Conservation (phyloP, 1,140 invertebrate genomes). For the Capitella teleta region DNA sequence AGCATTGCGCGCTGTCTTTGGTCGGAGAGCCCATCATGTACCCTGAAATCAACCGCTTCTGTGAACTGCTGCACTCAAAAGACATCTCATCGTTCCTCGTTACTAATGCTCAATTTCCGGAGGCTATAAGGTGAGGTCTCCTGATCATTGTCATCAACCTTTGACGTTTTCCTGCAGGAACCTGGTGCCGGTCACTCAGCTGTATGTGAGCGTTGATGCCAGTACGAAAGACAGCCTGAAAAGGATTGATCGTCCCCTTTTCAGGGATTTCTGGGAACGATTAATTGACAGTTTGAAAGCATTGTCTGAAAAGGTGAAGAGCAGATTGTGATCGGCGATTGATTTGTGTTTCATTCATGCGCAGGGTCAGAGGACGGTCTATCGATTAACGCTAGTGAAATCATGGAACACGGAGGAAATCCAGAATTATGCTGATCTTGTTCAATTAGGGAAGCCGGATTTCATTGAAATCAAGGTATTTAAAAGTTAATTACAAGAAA, state of each 20-base stretch:
- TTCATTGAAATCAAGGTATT: slow-evolving; percentile 56
- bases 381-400: slow-evolving; percentile 55
- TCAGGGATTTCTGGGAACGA: slow-evolving; percentile 54
- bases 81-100: slow-evolving; percentile 53
- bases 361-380: slow-evolving; percentile 53
- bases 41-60: slow-evolving; percentile 53
- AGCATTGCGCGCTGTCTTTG: slow-evolving; percentile 55
- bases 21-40: slow-evolving; percentile 61
- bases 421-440: slow-evolving; percentile 50
- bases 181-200: slow-evolving; percentile 51
- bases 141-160: not conserved
- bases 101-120: slow-evolving; percentile 57
- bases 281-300: slow-evolving; percentile 50
- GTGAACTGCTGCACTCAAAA: slow-evolving; percentile 47
- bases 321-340: no score
- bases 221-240: slow-evolving; percentile 54
- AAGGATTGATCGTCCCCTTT: slow-evolving; percentile 54
- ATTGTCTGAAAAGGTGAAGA: slow-evolving; percentile 43
- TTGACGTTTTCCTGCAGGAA: slow-evolving; percentile 26
- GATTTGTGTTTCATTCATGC: not conserved
- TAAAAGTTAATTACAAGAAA: not conserved
- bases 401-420: slow-evolving; percentile 53
- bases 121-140: slow-evolving; percentile 45
- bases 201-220: slow-evolving; percentile 57
- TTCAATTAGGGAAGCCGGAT: slow-evolving; percentile 51